phyloP scores from a whole-genome alignment of 2,113 vertebrate species.

The Perca schrenkii region DNA sequence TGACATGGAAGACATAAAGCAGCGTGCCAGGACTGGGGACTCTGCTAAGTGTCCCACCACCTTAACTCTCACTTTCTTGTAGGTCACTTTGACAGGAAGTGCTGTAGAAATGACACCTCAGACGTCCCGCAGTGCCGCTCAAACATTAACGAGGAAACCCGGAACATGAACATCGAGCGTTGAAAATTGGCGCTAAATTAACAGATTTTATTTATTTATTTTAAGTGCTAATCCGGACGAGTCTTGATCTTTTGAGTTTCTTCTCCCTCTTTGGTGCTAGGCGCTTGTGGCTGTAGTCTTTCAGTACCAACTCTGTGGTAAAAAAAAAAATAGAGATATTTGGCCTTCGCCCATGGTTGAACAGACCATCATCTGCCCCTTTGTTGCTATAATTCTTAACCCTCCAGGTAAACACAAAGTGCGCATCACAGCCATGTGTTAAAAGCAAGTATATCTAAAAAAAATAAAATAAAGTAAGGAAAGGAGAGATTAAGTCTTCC shows the following conservation, averaged over 20 bases:
- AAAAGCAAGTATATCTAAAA: not conserved
- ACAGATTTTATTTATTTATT: too few relatives aligned
- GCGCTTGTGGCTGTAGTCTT: not conserved
- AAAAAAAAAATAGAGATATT: not conserved
- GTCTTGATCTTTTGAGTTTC: not conserved
- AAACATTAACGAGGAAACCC: not conserved
- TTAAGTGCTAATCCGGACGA: not conserved
- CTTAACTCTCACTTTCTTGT: constrained; percentile 53
- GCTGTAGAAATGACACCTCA: constrained; percentile 34
- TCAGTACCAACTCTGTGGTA: not conserved
- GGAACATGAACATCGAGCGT: not conserved
- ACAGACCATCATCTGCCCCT: not conserved
- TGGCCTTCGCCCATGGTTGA: not conserved
- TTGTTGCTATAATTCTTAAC: not conserved
- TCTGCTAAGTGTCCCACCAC: constrained; percentile 22
- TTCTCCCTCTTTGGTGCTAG: not conserved
- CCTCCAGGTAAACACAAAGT: not conserved
- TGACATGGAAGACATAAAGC: constrained; percentile 62
- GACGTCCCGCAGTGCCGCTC: not conserved
- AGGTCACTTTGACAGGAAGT: constrained; percentile 69
- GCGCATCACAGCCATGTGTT: not conserved
- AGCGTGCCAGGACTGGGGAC: constrained; percentile 28
- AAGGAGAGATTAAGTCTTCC: not conserved
- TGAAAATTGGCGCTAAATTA: not conserved
- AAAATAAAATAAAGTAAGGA: not conserved